phyloP scores from a whole-genome alignment of 2,113 vertebrate species.

The Pipa parva region DNA sequence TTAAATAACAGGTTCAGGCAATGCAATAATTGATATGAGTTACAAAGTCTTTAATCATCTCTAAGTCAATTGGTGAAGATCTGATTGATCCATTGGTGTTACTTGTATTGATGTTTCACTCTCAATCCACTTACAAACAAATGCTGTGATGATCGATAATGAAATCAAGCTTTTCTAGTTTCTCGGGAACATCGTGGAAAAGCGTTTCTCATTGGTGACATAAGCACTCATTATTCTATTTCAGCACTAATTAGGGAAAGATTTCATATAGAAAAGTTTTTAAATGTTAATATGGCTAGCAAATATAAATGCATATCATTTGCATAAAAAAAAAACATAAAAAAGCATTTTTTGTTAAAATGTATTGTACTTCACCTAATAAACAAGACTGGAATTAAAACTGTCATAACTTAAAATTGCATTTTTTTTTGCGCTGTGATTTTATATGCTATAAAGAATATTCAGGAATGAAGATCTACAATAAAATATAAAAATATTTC shows the following conservation, averaged over 20 bases:
- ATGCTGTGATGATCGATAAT: conserved; percentile 22
- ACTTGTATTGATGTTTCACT: conserved; percentile 2
- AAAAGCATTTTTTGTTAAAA: too few relatives aligned
- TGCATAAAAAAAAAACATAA: too few relatives aligned
- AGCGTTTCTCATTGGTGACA: conserved; percentile 12
- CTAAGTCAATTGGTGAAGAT: conserved; percentile 12
- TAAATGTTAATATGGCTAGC: not conserved
- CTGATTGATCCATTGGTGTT: conserved; percentile 31
- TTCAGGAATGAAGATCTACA: too few relatives aligned
- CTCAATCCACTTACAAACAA: not conserved
- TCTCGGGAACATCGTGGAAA: conserved; percentile 5
- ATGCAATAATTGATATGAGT: conserved; percentile 16
- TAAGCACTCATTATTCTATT: conserved; percentile 1
- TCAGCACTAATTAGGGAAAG: not conserved
- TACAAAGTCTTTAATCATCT: conserved; percentile 32
- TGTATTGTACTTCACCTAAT: too few relatives aligned
- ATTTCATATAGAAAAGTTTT: not conserved
- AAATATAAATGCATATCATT: too few relatives aligned
- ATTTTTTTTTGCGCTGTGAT: too few relatives aligned
- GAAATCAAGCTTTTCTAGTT: conserved; percentile 21
- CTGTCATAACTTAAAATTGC: too few relatives aligned
- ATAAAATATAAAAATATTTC: too few relatives aligned
- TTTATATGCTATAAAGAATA: too few relatives aligned
- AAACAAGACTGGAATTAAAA: too few relatives aligned
- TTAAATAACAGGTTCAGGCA: conserved; percentile 7